Evolutionary conservation across 2,888 invertebrate species (phyloP), one percentile per base, ranked within the genome.

Genomic region (Sarcophaga subvicina): DNA sequence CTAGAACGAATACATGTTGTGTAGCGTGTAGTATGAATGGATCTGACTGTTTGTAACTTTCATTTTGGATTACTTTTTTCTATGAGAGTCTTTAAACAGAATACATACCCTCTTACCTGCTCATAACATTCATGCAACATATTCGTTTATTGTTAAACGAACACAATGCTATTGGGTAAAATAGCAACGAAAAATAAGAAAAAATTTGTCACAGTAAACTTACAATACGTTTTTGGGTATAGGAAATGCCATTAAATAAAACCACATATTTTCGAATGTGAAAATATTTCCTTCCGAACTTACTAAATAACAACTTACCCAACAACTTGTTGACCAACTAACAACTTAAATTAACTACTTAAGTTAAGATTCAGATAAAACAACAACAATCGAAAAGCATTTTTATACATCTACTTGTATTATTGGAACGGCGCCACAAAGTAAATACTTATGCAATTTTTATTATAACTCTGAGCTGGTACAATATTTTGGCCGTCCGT

Each of bases 361-460:
- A 22, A 49, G 10, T 45, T 64, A 8, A 17, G 2, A 49, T 70
- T 2, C 17, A 64, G 37, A 54, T 12, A 54, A 63, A 77, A 37
- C 8, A 60, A 25, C 49, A 14, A 37, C 27, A 37, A 37, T 76
- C 37, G 2, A 37, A 37, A 54, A 54, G 54, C 1, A 14, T 14
- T 54, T 54, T 54, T 54, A 12, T 54, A 4, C 54, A 54, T 54
- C 59, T 54, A 47, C 12, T 25, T 59, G 11, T 66, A 49, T 17
- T 45, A 45, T 70, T 69, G 47, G 12, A 3, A 25, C 64, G 70
- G 79, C 79, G 79, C 75, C 59, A 75, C 54, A 79, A 75, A 75
- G 22, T 71, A 66, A 80, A 79, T 17, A 80, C 8, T 85, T 85
- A 85, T 85, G 77, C 76, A 85, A 85, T 11, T 54, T 78, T 83